These are phyloP conservation scores for Synanthedon tipuliformis DNA, from an alignment of 2,888 invertebrate genomes.

Conservation along the genomic window DNA sequence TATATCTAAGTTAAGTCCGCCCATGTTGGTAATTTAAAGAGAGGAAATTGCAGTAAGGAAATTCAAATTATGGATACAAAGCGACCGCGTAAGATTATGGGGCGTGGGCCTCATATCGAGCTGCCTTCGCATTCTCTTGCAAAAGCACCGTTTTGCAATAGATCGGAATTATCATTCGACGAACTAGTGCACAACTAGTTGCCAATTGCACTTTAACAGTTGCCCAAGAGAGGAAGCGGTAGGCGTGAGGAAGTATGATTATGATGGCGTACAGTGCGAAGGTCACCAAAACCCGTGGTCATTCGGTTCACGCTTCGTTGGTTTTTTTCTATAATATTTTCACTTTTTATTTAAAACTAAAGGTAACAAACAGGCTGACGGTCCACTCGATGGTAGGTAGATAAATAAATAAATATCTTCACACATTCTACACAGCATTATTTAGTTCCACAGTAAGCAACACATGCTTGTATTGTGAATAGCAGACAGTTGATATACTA, in stretches of 20 bases:
- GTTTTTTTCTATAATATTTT: no score
- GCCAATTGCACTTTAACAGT: conserved; percentile 35
- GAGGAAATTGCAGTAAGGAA: neutral
- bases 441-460: no score
- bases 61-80: conserved; percentile 31
- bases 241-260: conserved; percentile 46
- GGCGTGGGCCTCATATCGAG: conserved; percentile 56
- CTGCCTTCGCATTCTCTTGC: conserved; percentile 56
- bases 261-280: conserved; percentile 32
- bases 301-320: conserved; percentile 30
- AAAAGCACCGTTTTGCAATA: conserved; percentile 52
- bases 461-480: no score
- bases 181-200: conserved; percentile 62
- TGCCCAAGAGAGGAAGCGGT: conserved; percentile 51
- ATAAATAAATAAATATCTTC: no score
- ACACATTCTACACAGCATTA: no score
- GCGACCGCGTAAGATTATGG: conserved; percentile 47
- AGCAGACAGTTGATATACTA: no score
- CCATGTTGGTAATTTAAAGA: neutral
- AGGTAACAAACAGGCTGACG: no score
- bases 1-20: no score
- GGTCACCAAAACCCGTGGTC: conserved; percentile 39
- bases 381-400: no score
- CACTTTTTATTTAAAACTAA: no score
- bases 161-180: conserved; percentile 64